These are phyloP conservation scores for Coccyzus lansbergi DNA, from an alignment of 2,797 vertebrate species.

Conservation along the genomic window DNA sequence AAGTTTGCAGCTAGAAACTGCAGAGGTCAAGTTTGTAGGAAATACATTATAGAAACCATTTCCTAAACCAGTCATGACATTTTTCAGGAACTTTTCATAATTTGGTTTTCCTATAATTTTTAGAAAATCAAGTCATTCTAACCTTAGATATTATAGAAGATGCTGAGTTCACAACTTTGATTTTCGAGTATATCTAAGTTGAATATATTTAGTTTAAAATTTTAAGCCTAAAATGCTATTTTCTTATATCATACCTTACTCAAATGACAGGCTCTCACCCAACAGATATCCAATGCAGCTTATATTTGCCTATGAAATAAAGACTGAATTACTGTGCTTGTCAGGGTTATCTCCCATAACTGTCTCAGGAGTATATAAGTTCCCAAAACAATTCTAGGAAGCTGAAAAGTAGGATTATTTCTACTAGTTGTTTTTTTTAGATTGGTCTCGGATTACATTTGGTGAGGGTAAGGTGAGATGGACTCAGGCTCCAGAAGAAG, in stretches of 20 bases:
- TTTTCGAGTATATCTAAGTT: neutral
- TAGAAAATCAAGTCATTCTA: neutral
- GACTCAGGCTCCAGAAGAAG: neutral
- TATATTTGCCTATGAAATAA: neutral
- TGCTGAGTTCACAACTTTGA: neutral
- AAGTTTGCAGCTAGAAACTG: neutral
- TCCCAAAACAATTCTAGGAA: neutral
- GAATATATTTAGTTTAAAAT: neutral
- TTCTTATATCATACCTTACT: neutral
- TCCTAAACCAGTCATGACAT: accelerated
- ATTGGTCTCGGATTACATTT: neutral
- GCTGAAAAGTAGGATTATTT: neutral
- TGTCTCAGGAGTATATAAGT: neutral
- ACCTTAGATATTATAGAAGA: neutral
- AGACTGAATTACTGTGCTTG: neutral
- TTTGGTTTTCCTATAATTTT: neutral
- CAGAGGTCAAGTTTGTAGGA: neutral
- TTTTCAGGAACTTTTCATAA: neutral
- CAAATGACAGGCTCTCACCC: neutral
- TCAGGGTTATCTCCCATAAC: neutral
- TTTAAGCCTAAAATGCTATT: neutral
- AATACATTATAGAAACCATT: neutral
- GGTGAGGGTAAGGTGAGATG: neutral
- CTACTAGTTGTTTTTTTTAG: neutral
- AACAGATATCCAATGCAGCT: neutral